Percentiles rank a stretch among this genome's conserved stretches.
These are phyloP conservation scores for Noctilio leporinus DNA, from an alignment of 2,113 vertebrate species.

Conservation along the genomic window DNA sequence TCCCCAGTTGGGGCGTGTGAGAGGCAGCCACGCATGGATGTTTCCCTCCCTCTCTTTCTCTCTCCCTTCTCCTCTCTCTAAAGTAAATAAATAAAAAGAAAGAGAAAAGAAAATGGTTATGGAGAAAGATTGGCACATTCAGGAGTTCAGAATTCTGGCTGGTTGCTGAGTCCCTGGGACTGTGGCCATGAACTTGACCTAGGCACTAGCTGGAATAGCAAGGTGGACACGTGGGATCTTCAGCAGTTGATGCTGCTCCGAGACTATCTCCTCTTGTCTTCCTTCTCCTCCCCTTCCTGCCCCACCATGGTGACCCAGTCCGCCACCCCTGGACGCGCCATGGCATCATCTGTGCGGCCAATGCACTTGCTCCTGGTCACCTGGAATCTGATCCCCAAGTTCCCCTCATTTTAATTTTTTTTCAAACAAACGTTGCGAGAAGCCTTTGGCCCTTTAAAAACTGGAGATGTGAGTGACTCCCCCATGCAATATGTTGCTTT, in stretches of 20 bases:
- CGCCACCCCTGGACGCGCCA: not conserved
- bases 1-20: no score
- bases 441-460: not conserved
- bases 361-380: not conserved
- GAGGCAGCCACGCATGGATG: no score
- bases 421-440: not conserved
- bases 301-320: accelerated
- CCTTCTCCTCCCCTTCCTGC: not conserved
- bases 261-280: not conserved
- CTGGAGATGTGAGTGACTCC: not conserved
- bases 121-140: not conserved
- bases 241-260: accelerated
- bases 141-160: not conserved
- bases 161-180: not conserved
- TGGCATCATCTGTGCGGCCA: not conserved
- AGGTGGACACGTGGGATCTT: accelerated
- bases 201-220: accelerated
- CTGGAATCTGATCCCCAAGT: not conserved
- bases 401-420: not conserved
- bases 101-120: not conserved
- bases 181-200: accelerated
- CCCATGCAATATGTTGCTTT: not conserved
- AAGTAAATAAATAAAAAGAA: no score
- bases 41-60: no score
- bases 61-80: no score